Base-by-base conservation (phyloP, 2,113 vertebrate genomes). In the Ochotona curzoniae region DNA sequence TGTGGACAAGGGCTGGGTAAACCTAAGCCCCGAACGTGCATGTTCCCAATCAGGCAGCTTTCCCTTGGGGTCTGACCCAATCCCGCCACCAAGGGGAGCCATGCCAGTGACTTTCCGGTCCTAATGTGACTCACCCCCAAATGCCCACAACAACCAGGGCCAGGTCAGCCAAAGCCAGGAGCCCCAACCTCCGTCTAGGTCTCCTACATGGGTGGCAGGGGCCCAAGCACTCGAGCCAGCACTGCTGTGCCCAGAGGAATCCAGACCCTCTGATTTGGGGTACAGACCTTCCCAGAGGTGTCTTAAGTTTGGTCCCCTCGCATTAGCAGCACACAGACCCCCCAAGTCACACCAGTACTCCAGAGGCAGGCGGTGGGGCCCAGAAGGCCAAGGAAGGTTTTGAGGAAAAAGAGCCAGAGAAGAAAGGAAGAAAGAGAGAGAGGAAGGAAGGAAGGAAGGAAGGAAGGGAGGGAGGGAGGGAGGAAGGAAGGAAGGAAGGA, bases 21-120 rank as follows among this genome's bases (percentile, higher is more conserved):
- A 17, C 44, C 26, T 44, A 17, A 64, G 0, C 26, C 61, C 20
- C 25, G 1, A 0, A n/a, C 2, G 8, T 7, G 21, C 57, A 11
- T 14, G 70, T 5, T 13, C 38, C 14, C 28, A 15, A 49, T n/a
- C 63, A 9, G 13, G 54, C 63, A 1, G 30, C 49, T 57, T 79
- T 75, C 73, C 67, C 3, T 1, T 0, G 0, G 8, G 12, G 32
- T 21, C 79, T 4, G 30, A 18, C 21, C 38, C 15, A 2, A 5
- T 10, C 87, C 60, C 47, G 0, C 4, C 8, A 0, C 60, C 67
- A 61, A n/a, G 47, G 15, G 32, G 1, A 35, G 64, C 26, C 32
- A 69, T 57, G 51, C 35, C 38, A 44, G 38, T 44, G 38, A 44
- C 38, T 44, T 44, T 44, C 38, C 3, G 38, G 38, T 44, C 38